Conservation (phyloP, 2,113 vertebrate species). For the Scortum barcoo region DNA sequence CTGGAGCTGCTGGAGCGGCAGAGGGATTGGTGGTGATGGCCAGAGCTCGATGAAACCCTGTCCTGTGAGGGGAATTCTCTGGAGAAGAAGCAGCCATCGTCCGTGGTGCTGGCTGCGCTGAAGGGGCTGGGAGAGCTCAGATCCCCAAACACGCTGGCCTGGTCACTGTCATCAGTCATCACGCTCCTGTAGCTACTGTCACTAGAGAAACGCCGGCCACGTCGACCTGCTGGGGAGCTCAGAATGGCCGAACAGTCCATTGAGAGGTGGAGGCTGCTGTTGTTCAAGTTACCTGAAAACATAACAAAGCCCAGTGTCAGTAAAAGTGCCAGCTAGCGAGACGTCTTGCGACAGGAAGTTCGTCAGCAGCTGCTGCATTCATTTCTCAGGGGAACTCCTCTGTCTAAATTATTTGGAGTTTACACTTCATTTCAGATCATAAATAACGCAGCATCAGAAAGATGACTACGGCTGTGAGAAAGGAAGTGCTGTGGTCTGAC, state of each 20-base stretch:
- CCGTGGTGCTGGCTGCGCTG: slow-evolving; percentile 83
- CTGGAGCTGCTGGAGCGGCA: slow-evolving; percentile 88
- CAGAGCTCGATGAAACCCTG: slow-evolving; percentile 76
- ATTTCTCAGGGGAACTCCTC: slow-evolving; percentile 63
- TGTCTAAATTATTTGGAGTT: slow-evolving; percentile 17
- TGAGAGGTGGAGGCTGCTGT: slow-evolving; percentile 59
- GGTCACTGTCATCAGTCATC: slow-evolving; percentile 89
- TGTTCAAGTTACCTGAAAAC: slow-evolving; percentile 83
- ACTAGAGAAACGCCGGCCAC: slow-evolving; percentile 87
- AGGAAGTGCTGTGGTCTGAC: slow-evolving; percentile 76
- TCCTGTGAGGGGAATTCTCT: slow-evolving; percentile 58
- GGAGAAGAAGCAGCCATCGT: slow-evolving; percentile 86
- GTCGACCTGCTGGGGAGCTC: slow-evolving; percentile 3
- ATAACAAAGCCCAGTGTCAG: slow-evolving; percentile 15
- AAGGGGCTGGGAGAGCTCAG: slow-evolving; percentile 74
- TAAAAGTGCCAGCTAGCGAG: slow-evolving; percentile 10
- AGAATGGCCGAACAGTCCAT: slow-evolving; percentile 74
- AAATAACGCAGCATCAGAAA: not conserved
- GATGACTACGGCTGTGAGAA: slow-evolving; percentile 39
- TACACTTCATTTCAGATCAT: slow-evolving; percentile 2
- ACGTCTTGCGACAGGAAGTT: slow-evolving; percentile 47
- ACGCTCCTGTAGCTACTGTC: slow-evolving; percentile 91
- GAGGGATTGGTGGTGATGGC: slow-evolving; percentile 68
- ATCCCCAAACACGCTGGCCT: slow-evolving; percentile 86
- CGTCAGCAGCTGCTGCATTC: slow-evolving; percentile 13